Base-by-base conservation (phyloP, 2,888 invertebrate species). In the Cephus runcator region DNA sequence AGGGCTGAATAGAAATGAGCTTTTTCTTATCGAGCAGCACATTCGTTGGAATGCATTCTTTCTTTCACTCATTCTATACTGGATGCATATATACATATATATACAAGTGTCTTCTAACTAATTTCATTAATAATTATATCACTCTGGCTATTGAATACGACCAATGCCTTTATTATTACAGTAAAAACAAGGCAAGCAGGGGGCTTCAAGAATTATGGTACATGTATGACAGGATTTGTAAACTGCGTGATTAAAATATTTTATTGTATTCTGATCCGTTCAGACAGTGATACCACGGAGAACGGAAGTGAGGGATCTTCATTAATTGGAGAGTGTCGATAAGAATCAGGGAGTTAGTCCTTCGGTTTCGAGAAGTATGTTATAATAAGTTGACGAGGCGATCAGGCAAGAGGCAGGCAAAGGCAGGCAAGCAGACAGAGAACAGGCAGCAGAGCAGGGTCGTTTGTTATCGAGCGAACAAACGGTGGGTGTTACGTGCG, bases 401-500 rank as follows among this genome's bases (percentile, higher is more conserved):
- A 56, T 56, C 56, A 56, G 56, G 56, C 56, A 56, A 56, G 56
- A 56, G 23, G 56, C 56, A 56, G 56, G 56, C 56, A 56, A 56
- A 56, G 56, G 56, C 56, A 56, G 56, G 56, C 56, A 71, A 34
- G 71, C 71, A 71, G 34, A 34, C 71, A 71, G 71, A 71, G 71
- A 15, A 71, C 33, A 71, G 71, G 71, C 71, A 71, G 71, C 31
- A 71, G 33, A 71, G 71, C 31, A 71, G 33, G 71, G 71, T 71
- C 33, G 71, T 71, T 71, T 31, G 71, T 56, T 71, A 71, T 71
- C 71, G 71, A 71, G 71, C 71, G 71, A 71, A 34, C 71, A 71
- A 71, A 31, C 71, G 31, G 71, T 71, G 71, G 74, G 36, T 74
- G 81, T 71, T 83, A 81, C 74, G 79, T 82, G 81, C 83, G 83